These are phyloP conservation scores for Oryzias javanicus DNA, from an alignment of 2,113 vertebrate species.

Conservation along the genomic window DNA sequence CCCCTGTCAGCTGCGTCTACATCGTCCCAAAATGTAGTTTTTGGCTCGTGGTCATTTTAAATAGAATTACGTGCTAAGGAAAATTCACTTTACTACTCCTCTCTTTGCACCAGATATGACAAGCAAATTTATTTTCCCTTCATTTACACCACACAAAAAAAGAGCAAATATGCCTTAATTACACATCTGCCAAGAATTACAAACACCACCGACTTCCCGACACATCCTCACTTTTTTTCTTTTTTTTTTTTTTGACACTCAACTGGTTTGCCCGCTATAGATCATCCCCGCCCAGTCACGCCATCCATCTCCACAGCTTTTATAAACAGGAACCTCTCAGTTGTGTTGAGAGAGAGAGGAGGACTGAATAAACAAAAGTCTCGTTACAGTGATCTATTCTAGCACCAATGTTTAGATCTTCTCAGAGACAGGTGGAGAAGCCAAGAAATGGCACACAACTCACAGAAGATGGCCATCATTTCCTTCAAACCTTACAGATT, in stretches of 20 bases:
- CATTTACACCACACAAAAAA: constrained; percentile 2
- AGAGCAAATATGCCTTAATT: constrained; percentile 1
- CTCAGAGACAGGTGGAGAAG: constrained; percentile 29
- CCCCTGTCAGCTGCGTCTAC: constrained; percentile 14
- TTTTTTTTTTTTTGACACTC: constrained; percentile 1
- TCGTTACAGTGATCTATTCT: constrained; percentile 52
- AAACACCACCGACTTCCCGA: constrained; percentile 1
- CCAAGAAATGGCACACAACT: constrained; percentile 11
- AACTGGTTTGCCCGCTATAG: constrained; percentile 23
- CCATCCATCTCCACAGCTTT: constrained; percentile 54
- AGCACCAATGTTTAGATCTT: constrained; percentile 57
- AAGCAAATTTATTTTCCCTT: constrained; percentile 1
- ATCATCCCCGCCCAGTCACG: constrained; percentile 19
- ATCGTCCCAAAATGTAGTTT: constrained; percentile 27
- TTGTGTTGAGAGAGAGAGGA: constrained; percentile 61
- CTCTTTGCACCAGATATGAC: not conserved
- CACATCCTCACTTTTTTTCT: not conserved
- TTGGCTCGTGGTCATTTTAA: constrained; percentile 28
- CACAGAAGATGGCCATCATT: constrained; percentile 10
- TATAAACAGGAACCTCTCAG: constrained; percentile 75
- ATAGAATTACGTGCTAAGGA: constrained; percentile 41
- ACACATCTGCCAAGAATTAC: constrained; percentile 6
- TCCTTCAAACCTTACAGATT: not conserved
- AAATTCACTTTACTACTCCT: constrained; percentile 31
- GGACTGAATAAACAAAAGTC: constrained; percentile 56